Conservation (phyloP, 2,113 vertebrate species). For the Malurus cyaneus region DNA sequence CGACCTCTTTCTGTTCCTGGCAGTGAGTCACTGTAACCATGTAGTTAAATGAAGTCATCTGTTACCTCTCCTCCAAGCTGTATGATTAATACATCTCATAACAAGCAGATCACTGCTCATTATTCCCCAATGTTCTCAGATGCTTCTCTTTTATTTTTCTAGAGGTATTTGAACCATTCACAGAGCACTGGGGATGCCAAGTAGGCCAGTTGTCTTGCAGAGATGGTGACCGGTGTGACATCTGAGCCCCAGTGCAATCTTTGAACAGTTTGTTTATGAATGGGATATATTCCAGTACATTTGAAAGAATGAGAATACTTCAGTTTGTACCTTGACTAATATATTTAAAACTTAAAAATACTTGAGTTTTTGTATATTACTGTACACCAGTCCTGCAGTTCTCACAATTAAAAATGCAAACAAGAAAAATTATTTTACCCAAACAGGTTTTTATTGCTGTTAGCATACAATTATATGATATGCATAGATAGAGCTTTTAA, state of each 20-base stretch:
- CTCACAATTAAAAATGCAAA: neutral
- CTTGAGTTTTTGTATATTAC: neutral
- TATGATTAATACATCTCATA: conserved; percentile 17
- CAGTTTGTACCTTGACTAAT: neutral
- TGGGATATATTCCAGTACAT: neutral
- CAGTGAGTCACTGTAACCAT: neutral
- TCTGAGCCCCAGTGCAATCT: neutral
- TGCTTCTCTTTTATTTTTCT: conserved; percentile 7
- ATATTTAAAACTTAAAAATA: neutral
- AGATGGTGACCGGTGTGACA: neutral
- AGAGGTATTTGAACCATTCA: neutral
- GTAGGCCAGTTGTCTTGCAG: neutral
- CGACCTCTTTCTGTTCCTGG: neutral
- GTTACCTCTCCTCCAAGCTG: neutral
- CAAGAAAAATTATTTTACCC: neutral
- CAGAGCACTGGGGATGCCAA: neutral
- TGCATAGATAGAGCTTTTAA: neutral
- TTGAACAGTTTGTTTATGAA: neutral
- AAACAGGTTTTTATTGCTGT: neutral
- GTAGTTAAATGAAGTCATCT: conserved; percentile 44
- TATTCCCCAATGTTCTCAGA: neutral
- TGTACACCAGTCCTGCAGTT: neutral
- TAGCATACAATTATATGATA: neutral
- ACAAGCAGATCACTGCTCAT: neutral
- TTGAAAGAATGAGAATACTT: neutral